These are phyloP conservation scores for Phyllostomus hastatus DNA, from an alignment of 2,113 vertebrate species.

Conservation along the genomic window DNA sequence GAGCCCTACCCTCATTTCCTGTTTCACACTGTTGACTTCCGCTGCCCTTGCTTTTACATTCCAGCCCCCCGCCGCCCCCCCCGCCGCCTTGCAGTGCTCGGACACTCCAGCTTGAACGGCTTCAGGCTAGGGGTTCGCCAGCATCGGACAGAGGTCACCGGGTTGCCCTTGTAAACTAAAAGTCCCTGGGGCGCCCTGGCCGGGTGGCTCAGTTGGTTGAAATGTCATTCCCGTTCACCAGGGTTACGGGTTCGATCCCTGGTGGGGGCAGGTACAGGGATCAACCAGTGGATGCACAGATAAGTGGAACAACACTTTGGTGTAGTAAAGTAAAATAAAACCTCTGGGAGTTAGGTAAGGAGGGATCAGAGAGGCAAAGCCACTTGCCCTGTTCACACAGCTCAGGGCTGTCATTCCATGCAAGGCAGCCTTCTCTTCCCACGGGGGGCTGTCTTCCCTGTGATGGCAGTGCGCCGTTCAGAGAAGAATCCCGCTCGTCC, in stretches of 20 bases:
- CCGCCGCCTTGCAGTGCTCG: background rate
- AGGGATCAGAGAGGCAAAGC: background rate
- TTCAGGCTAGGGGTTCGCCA: background rate
- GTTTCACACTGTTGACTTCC: background rate
- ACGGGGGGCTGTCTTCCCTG: background rate
- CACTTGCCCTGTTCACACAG: too few relatives aligned
- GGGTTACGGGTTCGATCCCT: too few relatives aligned
- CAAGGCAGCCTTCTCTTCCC: background rate
- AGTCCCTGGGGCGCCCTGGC: background rate
- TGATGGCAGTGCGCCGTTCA: too few relatives aligned
- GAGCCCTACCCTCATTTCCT: background rate
- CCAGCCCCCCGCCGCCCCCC: too few relatives aligned
- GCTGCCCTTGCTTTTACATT: background rate
- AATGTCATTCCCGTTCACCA: too few relatives aligned
- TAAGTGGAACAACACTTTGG: too few relatives aligned
- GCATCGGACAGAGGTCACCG: background rate
- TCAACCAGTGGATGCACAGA: too few relatives aligned
- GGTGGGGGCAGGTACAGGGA: too few relatives aligned
- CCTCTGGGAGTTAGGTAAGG: background rate
- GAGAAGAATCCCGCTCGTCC: background rate
- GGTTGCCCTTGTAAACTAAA: background rate
- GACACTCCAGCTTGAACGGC: background rate
- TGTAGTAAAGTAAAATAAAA: too few relatives aligned
- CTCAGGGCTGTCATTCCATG: background rate
- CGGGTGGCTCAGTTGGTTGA: too few relatives aligned